phyloP scores from a whole-genome alignment of 2,113 vertebrate species.

The Salvelinus sp. region DNA sequence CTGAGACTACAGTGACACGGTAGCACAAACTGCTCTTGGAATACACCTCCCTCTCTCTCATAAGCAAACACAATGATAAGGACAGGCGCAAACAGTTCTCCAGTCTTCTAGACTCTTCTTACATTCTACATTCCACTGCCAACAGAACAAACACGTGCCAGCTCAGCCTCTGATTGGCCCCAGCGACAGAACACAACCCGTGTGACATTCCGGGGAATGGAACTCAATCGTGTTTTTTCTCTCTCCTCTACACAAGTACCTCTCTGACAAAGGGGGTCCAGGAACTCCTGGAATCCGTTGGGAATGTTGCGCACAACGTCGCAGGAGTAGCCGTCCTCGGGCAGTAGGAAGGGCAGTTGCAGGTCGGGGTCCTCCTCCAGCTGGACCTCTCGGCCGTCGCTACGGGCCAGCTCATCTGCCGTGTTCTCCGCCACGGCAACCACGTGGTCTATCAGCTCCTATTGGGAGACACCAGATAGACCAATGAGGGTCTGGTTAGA shows the following conservation, averaged over 20 bases:
- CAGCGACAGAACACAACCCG: not conserved
- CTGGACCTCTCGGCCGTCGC: constrained; percentile 92
- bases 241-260: constrained; percentile 67
- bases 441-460: constrained; percentile 95
- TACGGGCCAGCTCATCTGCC: constrained; percentile 92
- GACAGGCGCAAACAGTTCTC: not conserved
- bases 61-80: not conserved
- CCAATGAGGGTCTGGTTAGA: not conserved
- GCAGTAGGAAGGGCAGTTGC: constrained; percentile 95
- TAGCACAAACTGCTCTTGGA: not conserved
- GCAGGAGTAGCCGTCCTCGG: constrained; percentile 97
- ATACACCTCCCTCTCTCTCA: constrained; percentile 14
- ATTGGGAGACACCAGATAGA: not conserved
- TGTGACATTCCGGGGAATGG: not conserved
- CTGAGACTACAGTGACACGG: too few species aligned
- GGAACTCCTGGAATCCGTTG: constrained; percentile 94
- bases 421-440: constrained; percentile 96
- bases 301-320: constrained; percentile 95
- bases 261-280: constrained; percentile 95
- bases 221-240: not conserved
- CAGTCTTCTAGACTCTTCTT: constrained; percentile 1
- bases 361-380: constrained; percentile 96
- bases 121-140: constrained; percentile 36
- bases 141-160: constrained; percentile 18
- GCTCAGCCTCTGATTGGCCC: not conserved